Evolutionary conservation across 2,113 vertebrate genomes (phyloP), one percentile per base, ranked within the genome.

Genomic region (Perca fluviatilis): DNA sequence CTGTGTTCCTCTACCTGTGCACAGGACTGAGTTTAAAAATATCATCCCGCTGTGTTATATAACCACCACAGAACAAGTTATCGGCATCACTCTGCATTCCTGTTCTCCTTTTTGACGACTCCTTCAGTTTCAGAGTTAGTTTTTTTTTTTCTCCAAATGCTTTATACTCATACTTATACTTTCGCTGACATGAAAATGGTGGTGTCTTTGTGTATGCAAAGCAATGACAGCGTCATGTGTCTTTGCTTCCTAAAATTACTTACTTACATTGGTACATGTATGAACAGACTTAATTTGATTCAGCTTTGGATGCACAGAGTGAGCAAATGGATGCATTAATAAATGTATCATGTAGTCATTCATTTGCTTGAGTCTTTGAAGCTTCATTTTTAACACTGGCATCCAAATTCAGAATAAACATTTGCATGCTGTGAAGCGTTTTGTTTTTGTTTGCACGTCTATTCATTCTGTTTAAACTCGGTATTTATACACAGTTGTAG

Each of bases 1-100:
- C 74, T 23, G 40, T 84, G 68, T 76, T 82, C 57, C 69, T 77
- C 67, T 74, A 50, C 67, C 62, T 80, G 73, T 25, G 62, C 53
- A 63, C 60, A 67, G 65, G 60, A 57, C 21, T 2, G 30, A 25
- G 50, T 85, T 76, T 86, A 85, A 77, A 85, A 83, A 90, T 83
- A 90, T 56, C 67, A 43, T 11, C 66, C 21, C 15, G 68, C 47
- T 77, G 64, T 57, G 47, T 91, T 86, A 50, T 40, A 25, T 80
- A 84, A 89, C 54, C 47, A 21, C 11, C 40, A 60, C 76, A 51
- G 16, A 63, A 36, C 25, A 1, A 72, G 54, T 30, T 16, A 36
- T 43, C 46, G 27, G 40, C 51, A 0, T 50, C 62, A 5, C 12
- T 62, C 60, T 36, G 30, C 51, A 3, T 49, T 47, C 7, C 8